Evolutionary conservation across 2,888 invertebrate species (phyloP).

Genomic region (Pantelozetes paolii): DNA sequence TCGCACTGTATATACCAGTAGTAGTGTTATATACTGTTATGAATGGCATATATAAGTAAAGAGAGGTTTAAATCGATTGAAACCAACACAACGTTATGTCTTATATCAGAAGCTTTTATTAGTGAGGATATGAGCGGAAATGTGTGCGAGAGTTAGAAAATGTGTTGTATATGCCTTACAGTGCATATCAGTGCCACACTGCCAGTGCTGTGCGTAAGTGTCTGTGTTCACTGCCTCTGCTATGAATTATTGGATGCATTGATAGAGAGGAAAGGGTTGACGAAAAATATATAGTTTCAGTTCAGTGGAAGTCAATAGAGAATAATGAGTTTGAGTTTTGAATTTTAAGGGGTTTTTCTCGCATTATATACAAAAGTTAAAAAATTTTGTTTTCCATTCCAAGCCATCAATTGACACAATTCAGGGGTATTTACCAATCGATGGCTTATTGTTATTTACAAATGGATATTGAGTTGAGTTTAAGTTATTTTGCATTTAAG

Average conservation of each 20-base stretch:
- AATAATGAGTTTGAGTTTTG: neutral
- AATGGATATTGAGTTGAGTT: too few relatives aligned
- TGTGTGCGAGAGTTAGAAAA: conserved; percentile 5
- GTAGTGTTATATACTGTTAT: neutral
- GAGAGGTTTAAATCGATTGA: conserved; percentile 19
- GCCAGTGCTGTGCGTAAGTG: neutral
- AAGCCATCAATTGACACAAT: too few relatives aligned
- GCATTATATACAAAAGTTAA: too few relatives aligned
- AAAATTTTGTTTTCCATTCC: too few relatives aligned
- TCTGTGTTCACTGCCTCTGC: neutral
- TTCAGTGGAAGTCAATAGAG: neutral
- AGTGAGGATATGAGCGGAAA: neutral
- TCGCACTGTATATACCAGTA: neutral
- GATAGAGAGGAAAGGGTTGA: conserved; percentile 1
- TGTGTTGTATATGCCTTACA: neutral
- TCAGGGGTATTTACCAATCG: too few relatives aligned
- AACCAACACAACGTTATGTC: conserved; percentile 7
- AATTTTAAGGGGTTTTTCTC: too few relatives aligned
- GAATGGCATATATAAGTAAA: neutral
- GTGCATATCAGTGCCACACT: neutral
- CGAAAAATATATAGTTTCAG: neutral
- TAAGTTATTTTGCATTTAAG: too few relatives aligned
- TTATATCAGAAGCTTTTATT: conserved; percentile 22
- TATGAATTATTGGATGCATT: neutral
- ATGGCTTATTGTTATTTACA: too few relatives aligned